These are phyloP conservation scores for Larimichthys crocea DNA, from an alignment of 2,113 vertebrate genomes.

Conservation along the genomic window DNA sequence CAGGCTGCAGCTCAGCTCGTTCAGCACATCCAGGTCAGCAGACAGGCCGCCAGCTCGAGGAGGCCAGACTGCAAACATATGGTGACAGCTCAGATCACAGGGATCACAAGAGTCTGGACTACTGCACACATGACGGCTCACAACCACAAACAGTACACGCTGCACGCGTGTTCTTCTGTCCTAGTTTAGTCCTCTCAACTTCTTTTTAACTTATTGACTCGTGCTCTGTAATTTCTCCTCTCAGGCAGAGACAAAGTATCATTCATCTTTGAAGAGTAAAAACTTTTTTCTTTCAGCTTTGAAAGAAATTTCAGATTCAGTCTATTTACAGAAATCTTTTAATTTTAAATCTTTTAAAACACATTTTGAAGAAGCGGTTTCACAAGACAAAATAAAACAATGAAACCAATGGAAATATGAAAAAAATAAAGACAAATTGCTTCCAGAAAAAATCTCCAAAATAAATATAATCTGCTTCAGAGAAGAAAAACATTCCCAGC, in stretches of 20 bases:
- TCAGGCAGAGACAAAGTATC: neutral
- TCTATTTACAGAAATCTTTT: no score
- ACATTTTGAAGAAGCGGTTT: neutral
- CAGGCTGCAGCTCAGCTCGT: slow-evolving; percentile 88
- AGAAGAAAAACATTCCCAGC: neutral
- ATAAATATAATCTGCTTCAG: neutral
- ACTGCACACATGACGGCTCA: neutral
- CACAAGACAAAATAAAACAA: neutral
- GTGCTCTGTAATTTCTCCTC: neutral
- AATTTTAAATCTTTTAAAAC: no score
- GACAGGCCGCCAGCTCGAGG: slow-evolving; percentile 84
- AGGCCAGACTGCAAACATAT: slow-evolving; percentile 81
- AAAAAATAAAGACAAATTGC: neutral
- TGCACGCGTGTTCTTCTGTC: neutral
- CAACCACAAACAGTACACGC: neutral
- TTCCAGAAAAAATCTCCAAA: neutral
- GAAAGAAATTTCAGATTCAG: no score
- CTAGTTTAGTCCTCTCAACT: neutral
- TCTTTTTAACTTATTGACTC: neutral
- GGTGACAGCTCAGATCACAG: slow-evolving; percentile 15
- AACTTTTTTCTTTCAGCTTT: neutral
- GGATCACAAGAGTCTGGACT: slow-evolving; percentile 35
- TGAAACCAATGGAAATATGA: neutral
- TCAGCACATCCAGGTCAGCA: slow-evolving; percentile 88
- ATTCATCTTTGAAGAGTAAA: no score